phyloP scores from a whole-genome alignment of 2,113 vertebrate species.

The Coregonus clupeaformis region DNA sequence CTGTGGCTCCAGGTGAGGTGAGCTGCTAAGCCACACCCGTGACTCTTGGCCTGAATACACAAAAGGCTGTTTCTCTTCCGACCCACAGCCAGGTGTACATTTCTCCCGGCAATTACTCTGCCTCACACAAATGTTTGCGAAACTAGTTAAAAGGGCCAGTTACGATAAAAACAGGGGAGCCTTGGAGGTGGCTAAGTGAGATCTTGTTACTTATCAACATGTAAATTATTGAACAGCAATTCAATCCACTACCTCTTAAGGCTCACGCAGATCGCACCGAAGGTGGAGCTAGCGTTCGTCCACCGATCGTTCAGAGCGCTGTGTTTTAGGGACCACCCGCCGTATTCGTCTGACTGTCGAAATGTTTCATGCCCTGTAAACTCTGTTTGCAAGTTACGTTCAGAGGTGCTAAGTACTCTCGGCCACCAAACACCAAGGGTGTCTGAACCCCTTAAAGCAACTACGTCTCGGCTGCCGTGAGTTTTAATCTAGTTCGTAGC shows the following conservation, averaged over 20 bases:
- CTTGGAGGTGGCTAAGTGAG: background rate
- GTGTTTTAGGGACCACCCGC: too few relatives aligned
- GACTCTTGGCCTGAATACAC: constrained; percentile 36
- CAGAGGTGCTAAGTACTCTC: too few relatives aligned
- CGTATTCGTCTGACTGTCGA: too few relatives aligned
- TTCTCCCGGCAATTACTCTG: constrained; percentile 10
- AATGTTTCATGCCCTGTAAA: too few relatives aligned
- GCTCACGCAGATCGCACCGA: too few relatives aligned
- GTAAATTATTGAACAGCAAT: background rate
- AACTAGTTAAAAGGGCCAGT: constrained; percentile 6
- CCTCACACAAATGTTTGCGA: constrained; percentile 24
- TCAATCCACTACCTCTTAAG: background rate
- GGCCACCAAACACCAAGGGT: too few relatives aligned
- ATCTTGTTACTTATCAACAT: background rate
- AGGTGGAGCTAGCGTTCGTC: too few relatives aligned
- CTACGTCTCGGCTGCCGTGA: background rate
- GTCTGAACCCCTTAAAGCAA: background rate
- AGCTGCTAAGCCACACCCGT: constrained; percentile 43
- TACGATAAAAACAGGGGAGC: background rate
- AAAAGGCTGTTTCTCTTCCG: constrained; percentile 47
- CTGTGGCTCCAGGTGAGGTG: constrained; percentile 54
- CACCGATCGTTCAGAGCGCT: too few relatives aligned
- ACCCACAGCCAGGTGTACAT: constrained; percentile 37
- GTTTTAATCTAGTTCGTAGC: background rate
- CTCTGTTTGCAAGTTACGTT: too few relatives aligned